phyloP scores from a whole-genome alignment of 2,888 invertebrate genomes.

The Ochropacha duplaris region DNA sequence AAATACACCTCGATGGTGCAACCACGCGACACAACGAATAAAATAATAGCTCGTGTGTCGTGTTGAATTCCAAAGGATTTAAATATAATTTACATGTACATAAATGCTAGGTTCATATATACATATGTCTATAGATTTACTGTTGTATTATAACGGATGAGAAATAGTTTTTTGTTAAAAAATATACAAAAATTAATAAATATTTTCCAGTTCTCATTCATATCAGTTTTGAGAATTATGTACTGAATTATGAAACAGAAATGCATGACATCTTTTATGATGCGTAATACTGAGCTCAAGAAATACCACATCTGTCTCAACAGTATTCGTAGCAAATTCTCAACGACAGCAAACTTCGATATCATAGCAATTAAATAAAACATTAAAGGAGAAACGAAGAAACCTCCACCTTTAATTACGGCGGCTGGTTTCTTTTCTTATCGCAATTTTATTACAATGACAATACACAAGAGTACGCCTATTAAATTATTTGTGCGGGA shows the following conservation, averaged over 20 bases:
- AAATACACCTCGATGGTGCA: conserved; percentile 21
- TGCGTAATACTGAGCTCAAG: background rate
- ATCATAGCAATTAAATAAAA: conserved; percentile 58
- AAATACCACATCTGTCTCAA: background rate
- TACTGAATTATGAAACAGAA: too few relatives aligned
- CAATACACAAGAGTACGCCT: conserved; percentile 68
- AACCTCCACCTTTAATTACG: conserved; percentile 69
- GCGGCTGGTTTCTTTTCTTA: conserved; percentile 70
- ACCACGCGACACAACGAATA: conserved; percentile 31
- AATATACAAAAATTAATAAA: too few relatives aligned
- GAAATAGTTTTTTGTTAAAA: too few relatives aligned
- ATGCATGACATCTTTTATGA: background rate
- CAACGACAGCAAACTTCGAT: conserved; percentile 38
- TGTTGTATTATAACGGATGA: background rate
- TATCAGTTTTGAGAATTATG: too few relatives aligned
- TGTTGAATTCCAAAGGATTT: conserved; percentile 21
- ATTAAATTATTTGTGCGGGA: conserved; percentile 65
- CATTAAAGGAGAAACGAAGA: conserved; percentile 55
- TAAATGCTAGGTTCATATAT: background rate
- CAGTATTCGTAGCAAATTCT: conserved; percentile 22
- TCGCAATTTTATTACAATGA: conserved; percentile 73
- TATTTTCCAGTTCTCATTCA: too few relatives aligned
- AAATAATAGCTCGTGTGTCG: conserved; percentile 26
- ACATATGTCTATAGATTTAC: background rate
- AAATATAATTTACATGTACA: background rate